Evolutionary conservation across 2,888 invertebrate species (phyloP).

Genomic region (Eupithecia vulgata): DNA sequence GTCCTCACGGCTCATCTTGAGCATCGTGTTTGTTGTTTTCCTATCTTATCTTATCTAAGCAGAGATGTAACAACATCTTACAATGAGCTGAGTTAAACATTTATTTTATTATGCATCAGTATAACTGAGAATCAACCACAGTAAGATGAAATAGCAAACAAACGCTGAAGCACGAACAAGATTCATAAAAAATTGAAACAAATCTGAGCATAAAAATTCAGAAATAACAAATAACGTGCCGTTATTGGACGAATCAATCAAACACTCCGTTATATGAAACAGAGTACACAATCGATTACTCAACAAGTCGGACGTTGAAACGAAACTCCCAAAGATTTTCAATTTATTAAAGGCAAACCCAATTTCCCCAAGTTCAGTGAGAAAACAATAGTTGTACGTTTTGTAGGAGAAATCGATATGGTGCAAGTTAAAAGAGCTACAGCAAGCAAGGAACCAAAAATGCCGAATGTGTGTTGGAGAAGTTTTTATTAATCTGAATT

Average conservation of each 20-base stretch:
- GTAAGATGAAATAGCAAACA: not conserved
- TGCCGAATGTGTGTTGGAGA: not conserved
- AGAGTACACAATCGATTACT: slow-evolving; percentile 17
- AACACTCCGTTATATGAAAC: slow-evolving; percentile 29
- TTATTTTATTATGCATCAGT: not conserved
- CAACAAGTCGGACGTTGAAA: slow-evolving; percentile 26
- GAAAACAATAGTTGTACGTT: slow-evolving; percentile 59
- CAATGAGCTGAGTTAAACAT: not conserved
- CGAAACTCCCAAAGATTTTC: slow-evolving; percentile 62
- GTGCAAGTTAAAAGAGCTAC: slow-evolving; percentile 24
- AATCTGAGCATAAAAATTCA: not conserved
- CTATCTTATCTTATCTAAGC: too few species aligned
- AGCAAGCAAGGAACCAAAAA: not conserved
- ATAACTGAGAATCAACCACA: not conserved
- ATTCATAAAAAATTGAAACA: not conserved
- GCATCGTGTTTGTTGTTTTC: too few species aligned
- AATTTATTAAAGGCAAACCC: slow-evolving; percentile 71
- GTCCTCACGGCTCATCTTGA: too few species aligned
- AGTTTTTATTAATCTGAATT: not conserved
- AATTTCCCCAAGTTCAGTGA: slow-evolving; percentile 55
- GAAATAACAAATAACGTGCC: slow-evolving; percentile 3
- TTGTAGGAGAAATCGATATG: slow-evolving; percentile 12
- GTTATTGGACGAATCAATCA: slow-evolving; percentile 15
- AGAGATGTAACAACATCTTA: not conserved
- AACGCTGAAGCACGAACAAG: not conserved